These are phyloP conservation scores for Dasypolia templi DNA, from an alignment of 2,888 invertebrate species.

Conservation along the genomic window DNA sequence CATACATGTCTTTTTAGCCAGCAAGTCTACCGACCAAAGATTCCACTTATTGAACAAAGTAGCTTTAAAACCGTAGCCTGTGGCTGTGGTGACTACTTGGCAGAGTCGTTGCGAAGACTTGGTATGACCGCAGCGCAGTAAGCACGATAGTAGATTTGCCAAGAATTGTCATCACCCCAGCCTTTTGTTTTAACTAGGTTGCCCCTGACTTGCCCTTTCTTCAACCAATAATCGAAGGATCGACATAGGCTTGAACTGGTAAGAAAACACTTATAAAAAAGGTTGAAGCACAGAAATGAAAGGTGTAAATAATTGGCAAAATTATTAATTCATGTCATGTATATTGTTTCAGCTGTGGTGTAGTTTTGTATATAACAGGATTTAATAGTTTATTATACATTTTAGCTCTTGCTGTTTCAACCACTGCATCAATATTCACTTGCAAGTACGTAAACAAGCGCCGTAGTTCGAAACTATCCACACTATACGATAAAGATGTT, in stretches of 20 bases:
- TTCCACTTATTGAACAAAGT: not conserved
- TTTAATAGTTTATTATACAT: slow-evolving; percentile 13
- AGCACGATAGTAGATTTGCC: not conserved
- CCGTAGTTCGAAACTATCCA: slow-evolving; percentile 56
- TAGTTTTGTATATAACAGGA: not conserved
- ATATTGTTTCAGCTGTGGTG: not conserved
- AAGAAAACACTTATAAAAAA: not conserved
- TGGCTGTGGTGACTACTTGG: not conserved
- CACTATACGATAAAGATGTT: slow-evolving; percentile 66
- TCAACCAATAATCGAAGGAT: not conserved
- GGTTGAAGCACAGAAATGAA: not conserved
- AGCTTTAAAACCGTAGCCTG: not conserved
- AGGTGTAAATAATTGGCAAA: not conserved
- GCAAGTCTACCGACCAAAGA: not conserved
- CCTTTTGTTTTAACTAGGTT: not conserved
- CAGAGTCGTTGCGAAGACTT: not conserved
- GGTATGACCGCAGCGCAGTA: not conserved
- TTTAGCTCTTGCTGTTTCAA: slow-evolving; percentile 9
- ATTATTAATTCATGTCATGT: slow-evolving; percentile 27
- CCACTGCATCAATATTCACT: slow-evolving; percentile 59
- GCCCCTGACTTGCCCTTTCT: not conserved
- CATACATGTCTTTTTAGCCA: not conserved
- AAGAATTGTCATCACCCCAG: not conserved
- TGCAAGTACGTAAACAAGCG: slow-evolving; percentile 68
- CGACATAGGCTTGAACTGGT: not conserved